Base-by-base conservation (phyloP, 2,113 vertebrate genomes). In the Periophthalmodon schlosseri region DNA sequence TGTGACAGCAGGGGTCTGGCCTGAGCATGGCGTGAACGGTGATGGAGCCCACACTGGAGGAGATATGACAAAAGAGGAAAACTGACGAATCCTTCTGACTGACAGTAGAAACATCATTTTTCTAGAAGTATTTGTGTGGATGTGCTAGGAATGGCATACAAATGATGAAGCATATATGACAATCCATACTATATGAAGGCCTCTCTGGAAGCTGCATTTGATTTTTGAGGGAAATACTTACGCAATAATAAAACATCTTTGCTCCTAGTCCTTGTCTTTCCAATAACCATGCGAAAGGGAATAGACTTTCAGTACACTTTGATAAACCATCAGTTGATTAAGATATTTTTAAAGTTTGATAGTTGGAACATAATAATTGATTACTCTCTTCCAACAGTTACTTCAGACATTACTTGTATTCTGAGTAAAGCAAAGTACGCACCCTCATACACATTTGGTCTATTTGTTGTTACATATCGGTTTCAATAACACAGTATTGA, bases 1-100 rank as follows among this genome's bases (percentile, higher is more conserved):
- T 81, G 66, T 79, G 84, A 84, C 79, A 81, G 86, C 72, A 8
- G 13, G 74, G 82, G 76, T 70, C 49, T 15, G 44, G 65, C 68
- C 82, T 73, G 75, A 57, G 69, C 68, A 21, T 3, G 16, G 63
- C 61, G 79, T 79, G 79, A 78, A 78, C 81, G 54, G 23, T 21
- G 70, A 71, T 47, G 80, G 8, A 24, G 85, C 61, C 20, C 6
- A 56, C 9, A 66, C 21, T 64, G 15, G 72, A 61, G 71, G 28
- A 69, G 68, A 78, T 69, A 80, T 65, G 81, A 28, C 60, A n/a
- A 2, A 33, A 72, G 68, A 75, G 34, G 5, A 44, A 28, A 15
- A 46, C 64, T 21, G 64, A 66, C 18, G 33, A 28, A 33, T 2
- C 28, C 60, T 63, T 63, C 60, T 34, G 23, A 7, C 60, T 63